Evolutionary conservation across 2,797 vertebrate species (phyloP), one percentile per base, ranked within the genome.

Genomic region (Enteromius argenteus): DNA sequence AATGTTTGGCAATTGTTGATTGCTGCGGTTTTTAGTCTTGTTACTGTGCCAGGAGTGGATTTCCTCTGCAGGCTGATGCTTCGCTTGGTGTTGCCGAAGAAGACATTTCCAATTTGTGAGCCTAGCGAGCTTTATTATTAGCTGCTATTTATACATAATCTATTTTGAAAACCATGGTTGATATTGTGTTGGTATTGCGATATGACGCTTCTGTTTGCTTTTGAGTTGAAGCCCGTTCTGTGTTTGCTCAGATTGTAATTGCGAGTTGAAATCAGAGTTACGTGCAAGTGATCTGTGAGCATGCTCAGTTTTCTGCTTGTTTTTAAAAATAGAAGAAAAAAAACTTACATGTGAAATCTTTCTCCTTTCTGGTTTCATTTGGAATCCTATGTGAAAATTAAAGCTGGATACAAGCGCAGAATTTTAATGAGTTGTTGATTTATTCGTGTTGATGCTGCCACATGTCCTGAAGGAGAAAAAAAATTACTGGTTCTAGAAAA

Each of bases 221-320:
- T 74, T 67, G 13, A 42, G 23, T 69, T 67, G 53, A 81, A 84
- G 42, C 62, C 32, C 56, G 66, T 67, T 84, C 80, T 68, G 49
- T 86, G 68, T 83, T 86, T 82, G 82, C 69, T 86, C 60, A 80
- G 56, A 72, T 80, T 49, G 73, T 85, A 80, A 75, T 78, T 75
- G 80, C 53, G n/a, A 46, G 67, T 67, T 42, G 81, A 69, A 87
- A 84, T 75, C 75, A 77, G 77, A 82, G 80, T 79, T 37, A 66
- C 79, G 77, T 90, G 75, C 76, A 49, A 85, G 81, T 85, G 39
- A 85, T 80, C 30, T 84, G 67, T 87, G 51, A 77, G 80, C 77
- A 77, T 86, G 86, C 80, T 62, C 62, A 71, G 49, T 42, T 76
- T 49, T 74, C 27, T 42, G 60, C 73, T 23, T 76, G 32, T 67